A percentile compares a stretch with the other conserved stretches of the same genome.
Conservation (phyloP, 2,888 invertebrate species). For the Brassicogethes aeneus region DNA sequence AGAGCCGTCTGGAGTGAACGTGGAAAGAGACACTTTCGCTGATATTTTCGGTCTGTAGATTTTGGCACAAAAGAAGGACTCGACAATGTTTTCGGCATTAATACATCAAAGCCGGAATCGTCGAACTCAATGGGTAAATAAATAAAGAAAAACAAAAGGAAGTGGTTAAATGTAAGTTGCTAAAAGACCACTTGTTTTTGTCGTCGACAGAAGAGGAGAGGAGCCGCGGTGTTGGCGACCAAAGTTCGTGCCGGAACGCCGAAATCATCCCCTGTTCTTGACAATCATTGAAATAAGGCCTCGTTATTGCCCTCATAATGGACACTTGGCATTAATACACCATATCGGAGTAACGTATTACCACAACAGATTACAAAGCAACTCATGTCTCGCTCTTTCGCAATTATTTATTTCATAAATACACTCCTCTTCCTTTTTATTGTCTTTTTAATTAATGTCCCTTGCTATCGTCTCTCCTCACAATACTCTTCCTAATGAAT, state of each 20-base stretch:
- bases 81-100: not conserved
- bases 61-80: not conserved
- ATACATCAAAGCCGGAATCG: not conserved
- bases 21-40: no score
- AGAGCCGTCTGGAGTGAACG: no score
- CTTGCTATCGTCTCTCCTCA: no score
- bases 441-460: no score
- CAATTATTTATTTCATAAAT: conserved; percentile 3
- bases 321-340: conserved; percentile 29
- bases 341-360: conserved; percentile 1
- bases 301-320: conserved; percentile 35
- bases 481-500: no score
- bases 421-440: no score
- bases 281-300: conserved; percentile 41
- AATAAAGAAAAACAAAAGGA: conserved; percentile 1
- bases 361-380: conserved; percentile 1
- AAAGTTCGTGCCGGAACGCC: conserved; percentile 26
- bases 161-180: conserved; percentile 2
- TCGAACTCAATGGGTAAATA: not conserved
- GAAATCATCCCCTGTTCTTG: conserved; percentile 35
- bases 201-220: conserved; percentile 31
- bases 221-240: conserved; percentile 17
- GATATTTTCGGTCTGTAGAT: no score
- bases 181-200: conserved; percentile 32
- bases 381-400: not conserved